Evolutionary conservation across 2,888 invertebrate species (phyloP).

Genomic region (Clanis bilineata): DNA sequence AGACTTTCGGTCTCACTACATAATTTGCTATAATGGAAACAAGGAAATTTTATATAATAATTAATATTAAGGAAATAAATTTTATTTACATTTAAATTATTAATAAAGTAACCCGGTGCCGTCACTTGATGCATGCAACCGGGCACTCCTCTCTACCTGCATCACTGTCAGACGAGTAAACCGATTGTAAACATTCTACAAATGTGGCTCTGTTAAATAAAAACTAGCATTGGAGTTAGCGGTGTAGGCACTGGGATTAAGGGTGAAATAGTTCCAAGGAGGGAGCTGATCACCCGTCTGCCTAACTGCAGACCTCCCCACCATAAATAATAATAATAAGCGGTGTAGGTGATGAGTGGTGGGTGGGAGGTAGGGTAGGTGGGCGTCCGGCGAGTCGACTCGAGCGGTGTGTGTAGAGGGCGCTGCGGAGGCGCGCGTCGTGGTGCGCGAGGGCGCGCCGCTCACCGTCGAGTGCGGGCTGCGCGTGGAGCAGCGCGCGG

Average conservation of each 20-base stretch:
- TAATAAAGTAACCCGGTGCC: neutral
- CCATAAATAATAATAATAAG: too few relatives aligned
- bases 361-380: neutral
- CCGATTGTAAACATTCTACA: neutral
- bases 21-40: too few relatives aligned
- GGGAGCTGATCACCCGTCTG: too few relatives aligned
- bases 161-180: neutral
- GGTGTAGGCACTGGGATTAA: too few relatives aligned
- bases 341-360: neutral
- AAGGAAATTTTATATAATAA: neutral
- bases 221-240: too few relatives aligned
- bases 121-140: conserved; percentile 21
- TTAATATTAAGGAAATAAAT: too few relatives aligned
- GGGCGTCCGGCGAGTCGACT: neutral
- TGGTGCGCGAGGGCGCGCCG: conserved; percentile 60
- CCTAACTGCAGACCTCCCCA: too few relatives aligned
- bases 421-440: conserved; percentile 41
- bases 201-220: conserved; percentile 2
- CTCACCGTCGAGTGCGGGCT: conserved; percentile 64
- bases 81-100: too few relatives aligned
- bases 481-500: conserved; percentile 55
- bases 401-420: conserved; percentile 36
- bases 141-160: conserved; percentile 18
- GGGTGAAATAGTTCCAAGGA: too few relatives aligned
- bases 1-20: too few relatives aligned